Conservation (phyloP, 2,797 vertebrate species). For the Coreius guichenoti region DNA sequence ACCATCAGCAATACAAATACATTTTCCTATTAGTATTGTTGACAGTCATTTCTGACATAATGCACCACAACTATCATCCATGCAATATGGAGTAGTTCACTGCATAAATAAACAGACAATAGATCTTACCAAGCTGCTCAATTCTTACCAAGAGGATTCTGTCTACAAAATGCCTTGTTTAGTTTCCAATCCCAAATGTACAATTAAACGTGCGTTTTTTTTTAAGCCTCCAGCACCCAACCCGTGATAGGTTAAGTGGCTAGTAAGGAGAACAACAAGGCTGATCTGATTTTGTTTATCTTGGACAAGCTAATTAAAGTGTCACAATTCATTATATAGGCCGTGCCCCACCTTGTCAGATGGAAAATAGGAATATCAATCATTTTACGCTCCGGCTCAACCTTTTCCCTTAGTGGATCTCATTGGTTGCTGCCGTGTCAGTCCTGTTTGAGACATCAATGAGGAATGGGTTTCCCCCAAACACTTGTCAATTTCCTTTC, state of each 20-base stretch:
- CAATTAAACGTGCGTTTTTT: conserved; percentile 14
- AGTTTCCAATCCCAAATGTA: conserved; percentile 25
- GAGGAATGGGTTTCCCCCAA: conserved; percentile 47
- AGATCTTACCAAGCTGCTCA: neutral
- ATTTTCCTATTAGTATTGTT: neutral
- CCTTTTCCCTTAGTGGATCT: conserved; percentile 64
- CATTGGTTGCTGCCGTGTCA: conserved; percentile 59
- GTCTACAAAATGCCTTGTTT: neutral
- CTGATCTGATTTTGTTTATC: conserved; percentile 78
- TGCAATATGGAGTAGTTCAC: neutral
- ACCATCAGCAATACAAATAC: neutral
- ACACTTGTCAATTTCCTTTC: conserved; percentile 40
- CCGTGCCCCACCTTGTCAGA: conserved; percentile 78
- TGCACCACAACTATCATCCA: neutral
- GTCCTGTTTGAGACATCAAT: conserved; percentile 40
- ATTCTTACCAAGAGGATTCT: neutral
- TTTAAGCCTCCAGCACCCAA: neutral
- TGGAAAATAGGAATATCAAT: conserved; percentile 84
- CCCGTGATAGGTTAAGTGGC: conserved; percentile 66
- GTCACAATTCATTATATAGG: conserved; percentile 83
- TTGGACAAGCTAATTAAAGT: conserved; percentile 82
- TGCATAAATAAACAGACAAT: neutral
- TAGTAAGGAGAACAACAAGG: conserved; percentile 63
- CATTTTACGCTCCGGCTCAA: conserved; percentile 70
- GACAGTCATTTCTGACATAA: neutral